These are phyloP conservation scores for Plectropomus leopardus DNA, from an alignment of 2,113 vertebrate species.

Conservation along the genomic window DNA sequence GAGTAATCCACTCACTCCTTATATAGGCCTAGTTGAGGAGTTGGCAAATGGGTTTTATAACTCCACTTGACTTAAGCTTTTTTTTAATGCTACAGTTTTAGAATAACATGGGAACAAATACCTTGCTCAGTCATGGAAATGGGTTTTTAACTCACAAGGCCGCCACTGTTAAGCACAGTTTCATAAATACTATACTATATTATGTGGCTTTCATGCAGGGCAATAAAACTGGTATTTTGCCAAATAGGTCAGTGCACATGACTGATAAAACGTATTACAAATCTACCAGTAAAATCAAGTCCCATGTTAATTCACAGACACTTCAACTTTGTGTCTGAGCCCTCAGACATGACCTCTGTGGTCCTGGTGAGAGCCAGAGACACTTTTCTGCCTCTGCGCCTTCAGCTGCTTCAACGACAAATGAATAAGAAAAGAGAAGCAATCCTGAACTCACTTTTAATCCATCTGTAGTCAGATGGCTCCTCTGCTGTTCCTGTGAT, in stretches of 20 bases:
- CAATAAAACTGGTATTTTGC: neutral
- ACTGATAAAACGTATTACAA: neutral
- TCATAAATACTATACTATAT: neutral
- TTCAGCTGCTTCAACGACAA: slow-evolving; percentile 2
- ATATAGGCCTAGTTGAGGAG: slow-evolving; percentile 63
- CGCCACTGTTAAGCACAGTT: neutral
- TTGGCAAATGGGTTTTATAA: slow-evolving; percentile 64
- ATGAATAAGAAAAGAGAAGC: slow-evolving; percentile 67
- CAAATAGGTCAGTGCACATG: neutral
- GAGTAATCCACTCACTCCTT: slow-evolving; percentile 73
- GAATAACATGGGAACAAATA: slow-evolving; percentile 49
- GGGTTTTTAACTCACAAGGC: neutral
- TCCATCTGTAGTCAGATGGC: slow-evolving; percentile 29
- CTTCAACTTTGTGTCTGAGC: neutral
- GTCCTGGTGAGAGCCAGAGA: slow-evolving; percentile 42
- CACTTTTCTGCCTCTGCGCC: slow-evolving; percentile 32
- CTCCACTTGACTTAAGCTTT: slow-evolving; percentile 30
- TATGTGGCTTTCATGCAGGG: neutral
- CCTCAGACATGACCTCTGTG: slow-evolving; percentile 24
- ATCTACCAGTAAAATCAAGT: neutral
- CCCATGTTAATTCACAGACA: neutral
- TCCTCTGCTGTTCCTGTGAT: slow-evolving; percentile 61
- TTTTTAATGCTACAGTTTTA: slow-evolving; percentile 12
- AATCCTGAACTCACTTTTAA: slow-evolving; percentile 2
- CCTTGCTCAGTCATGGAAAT: slow-evolving; percentile 25